phyloP scores from a whole-genome alignment of 2,888 invertebrate species.

The Therioaphis trifolii region DNA sequence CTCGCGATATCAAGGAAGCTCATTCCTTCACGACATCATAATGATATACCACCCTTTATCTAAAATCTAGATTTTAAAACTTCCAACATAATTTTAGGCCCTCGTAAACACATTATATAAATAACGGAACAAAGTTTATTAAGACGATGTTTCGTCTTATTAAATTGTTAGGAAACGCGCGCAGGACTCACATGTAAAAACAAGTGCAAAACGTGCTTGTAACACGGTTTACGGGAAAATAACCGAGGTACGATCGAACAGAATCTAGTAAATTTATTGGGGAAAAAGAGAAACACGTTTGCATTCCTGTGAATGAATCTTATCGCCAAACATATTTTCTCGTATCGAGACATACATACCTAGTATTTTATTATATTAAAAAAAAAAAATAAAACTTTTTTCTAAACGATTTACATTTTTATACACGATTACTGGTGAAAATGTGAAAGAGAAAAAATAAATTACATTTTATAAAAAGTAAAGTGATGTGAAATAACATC shows the following conservation, averaged over 20 bases:
- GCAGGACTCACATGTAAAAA: neutral
- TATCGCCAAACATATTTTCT: too few species aligned
- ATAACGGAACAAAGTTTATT: neutral
- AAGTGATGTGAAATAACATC: neutral
- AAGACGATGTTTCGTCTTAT: neutral
- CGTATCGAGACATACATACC: too few species aligned
- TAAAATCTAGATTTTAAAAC: neutral
- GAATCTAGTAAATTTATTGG: neutral
- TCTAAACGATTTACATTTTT: neutral
- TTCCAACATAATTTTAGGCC: neutral
- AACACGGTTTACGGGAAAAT: neutral
- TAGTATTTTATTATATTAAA: neutral
- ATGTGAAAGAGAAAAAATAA: too few species aligned
- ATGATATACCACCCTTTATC: neutral
- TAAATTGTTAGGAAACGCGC: constrained; percentile 14
- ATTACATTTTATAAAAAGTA: neutral
- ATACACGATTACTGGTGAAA: neutral
- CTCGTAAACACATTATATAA: neutral
- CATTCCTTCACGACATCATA: neutral
- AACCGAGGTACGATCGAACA: neutral
- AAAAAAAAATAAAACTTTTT: too few species aligned
- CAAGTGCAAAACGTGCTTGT: neutral
- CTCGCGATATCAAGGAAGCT: neutral
- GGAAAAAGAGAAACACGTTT: neutral
- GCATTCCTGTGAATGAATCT: neutral